Conservation (phyloP, 92 coral and sea anemone species). For the Hydrozoanthus gracilis region DNA sequence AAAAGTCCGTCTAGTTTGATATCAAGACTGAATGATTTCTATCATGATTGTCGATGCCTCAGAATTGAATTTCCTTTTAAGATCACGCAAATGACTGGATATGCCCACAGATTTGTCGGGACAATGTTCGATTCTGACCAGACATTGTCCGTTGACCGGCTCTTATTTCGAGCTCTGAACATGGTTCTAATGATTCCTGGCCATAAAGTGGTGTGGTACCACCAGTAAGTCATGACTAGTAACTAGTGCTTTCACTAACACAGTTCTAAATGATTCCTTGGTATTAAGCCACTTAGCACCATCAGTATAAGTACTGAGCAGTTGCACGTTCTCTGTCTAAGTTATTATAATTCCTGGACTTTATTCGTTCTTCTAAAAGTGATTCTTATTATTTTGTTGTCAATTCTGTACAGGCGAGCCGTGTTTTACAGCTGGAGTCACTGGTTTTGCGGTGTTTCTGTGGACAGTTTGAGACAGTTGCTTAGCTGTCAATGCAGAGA, state of each 20-base stretch:
- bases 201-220: slow-evolving; percentile 90
- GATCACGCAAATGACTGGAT: no score
- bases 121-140: no score
- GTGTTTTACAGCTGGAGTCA: slow-evolving; percentile 63
- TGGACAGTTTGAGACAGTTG: slow-evolving; percentile 47
- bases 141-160: no score
- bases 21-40: no score
- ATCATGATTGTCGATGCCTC: no score
- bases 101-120: no score
- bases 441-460: slow-evolving; percentile 54
- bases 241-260: background rate
- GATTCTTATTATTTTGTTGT: background rate
- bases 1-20: no score
- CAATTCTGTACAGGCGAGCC: slow-evolving; percentile 61
- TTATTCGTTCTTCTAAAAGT: background rate
- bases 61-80: no score
- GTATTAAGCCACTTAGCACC: slow-evolving; percentile 90
- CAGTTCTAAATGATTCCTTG: slow-evolving; percentile 79
- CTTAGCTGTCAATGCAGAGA: slow-evolving; percentile 28
- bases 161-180: background rate
- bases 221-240: slow-evolving; percentile 63
- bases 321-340: slow-evolving; percentile 36
- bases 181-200: slow-evolving; percentile 79
- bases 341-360: slow-evolving; percentile 83
- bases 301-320: slow-evolving; percentile 11